Evolutionary conservation across 2,113 vertebrate genomes (phyloP).

Genomic region (Motacilla alba): DNA sequence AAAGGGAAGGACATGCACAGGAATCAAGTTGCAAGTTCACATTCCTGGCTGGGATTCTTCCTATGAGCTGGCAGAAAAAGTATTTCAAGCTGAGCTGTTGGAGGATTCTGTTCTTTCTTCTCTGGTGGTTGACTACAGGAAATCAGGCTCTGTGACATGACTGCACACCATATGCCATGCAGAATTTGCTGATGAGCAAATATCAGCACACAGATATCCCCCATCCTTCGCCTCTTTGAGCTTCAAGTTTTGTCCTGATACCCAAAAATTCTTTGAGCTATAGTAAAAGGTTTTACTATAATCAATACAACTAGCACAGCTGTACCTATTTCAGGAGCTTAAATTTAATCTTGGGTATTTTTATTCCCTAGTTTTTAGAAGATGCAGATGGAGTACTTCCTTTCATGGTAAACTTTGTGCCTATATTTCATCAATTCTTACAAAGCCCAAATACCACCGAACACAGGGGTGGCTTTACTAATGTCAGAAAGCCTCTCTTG

Average conservation of each 20-base stretch:
- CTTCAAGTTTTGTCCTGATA: not conserved
- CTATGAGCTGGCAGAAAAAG: constrained; percentile 13
- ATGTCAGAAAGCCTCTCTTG: not conserved
- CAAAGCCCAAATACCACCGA: not conserved
- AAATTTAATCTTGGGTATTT: not conserved
- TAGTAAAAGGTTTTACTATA: not conserved
- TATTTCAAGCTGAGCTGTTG: constrained; percentile 4
- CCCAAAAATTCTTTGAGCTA: not conserved
- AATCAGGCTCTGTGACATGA: not conserved
- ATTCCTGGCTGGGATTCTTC: constrained; percentile 11
- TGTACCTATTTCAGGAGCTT: not conserved
- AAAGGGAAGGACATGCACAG: not conserved
- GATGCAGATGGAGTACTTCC: not conserved
- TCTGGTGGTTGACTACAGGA: not conserved
- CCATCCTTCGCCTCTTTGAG: not conserved
- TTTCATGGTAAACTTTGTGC: not conserved
- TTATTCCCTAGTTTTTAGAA: not conserved
- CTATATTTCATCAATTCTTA: not conserved
- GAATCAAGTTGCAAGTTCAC: not conserved
- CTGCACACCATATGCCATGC: not conserved
- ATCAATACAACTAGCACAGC: not conserved
- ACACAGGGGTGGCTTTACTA: not conserved
- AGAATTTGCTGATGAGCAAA: not conserved
- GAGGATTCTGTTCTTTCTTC: not conserved
- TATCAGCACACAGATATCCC: not conserved